Base-by-base conservation (phyloP, 1,140 invertebrate genomes). In the Drosophila carrolli region DNA sequence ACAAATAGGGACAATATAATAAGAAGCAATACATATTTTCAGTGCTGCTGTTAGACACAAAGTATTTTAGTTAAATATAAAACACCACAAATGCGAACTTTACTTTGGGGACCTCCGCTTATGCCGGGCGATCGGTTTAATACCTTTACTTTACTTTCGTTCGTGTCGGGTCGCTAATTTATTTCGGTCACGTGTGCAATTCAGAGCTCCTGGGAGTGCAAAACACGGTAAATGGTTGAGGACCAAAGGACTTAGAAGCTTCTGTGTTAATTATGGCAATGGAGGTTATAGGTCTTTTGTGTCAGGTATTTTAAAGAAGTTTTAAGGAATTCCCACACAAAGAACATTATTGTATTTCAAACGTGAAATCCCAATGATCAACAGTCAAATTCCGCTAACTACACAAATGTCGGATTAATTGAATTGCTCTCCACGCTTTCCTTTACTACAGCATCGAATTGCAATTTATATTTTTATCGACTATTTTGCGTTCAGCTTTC, bases 161-260 rank as follows among this genome's bases (percentile, higher is more conserved):
- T 61, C 37, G 46, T 48, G 44, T 63, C 38, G 14, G 14, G 58
- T 60, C 27, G 54, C 57, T 80, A 78, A 83, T 75, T 75, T 75
- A 80, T 83, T 62, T 83, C 55, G 56, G 57, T 72, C 65, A 76
- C 80, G 71, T 80, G 56, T 84, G 35, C 65, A 43, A 37, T 50
- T 51, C 14, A 38, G 32, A n/a, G n/a, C 53, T 44, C 51, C 13
- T 37, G 67, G 65, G 67, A 48, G 29, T 16, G 5, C 11, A 9
- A n/a, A 70, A 19, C 16, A 37, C 44, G 44, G 44, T 60, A 60
- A 77, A 58, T 38, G 53, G 14, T n/a, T 35, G n/a, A 16, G 53
- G 27, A 40, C 44, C 65, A 29, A 27, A 70, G 67, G 65, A 23
- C 32, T 71, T 50, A 58, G 44, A 35, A 50, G 65, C 43, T 57